Evolutionary conservation across 1,140 invertebrate genomes (phyloP).

Genomic region (Drosophila persimilis): DNA sequence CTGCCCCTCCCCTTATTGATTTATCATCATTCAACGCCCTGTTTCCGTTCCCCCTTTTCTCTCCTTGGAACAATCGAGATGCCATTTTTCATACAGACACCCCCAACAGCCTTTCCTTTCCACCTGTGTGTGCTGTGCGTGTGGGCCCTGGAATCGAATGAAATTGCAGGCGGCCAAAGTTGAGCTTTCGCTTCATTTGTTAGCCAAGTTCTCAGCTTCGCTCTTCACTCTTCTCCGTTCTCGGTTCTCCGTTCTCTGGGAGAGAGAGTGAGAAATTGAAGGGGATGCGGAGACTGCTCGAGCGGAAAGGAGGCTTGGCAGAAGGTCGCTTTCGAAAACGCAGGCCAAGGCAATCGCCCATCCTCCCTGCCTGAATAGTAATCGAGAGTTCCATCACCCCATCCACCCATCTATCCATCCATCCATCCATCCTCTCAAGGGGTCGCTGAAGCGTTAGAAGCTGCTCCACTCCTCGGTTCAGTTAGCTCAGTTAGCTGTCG

Average conservation of each 20-base stretch:
- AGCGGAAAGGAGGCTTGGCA: constrained; percentile 32
- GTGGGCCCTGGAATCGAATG: constrained; percentile 50
- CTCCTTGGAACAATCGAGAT: constrained; percentile 35
- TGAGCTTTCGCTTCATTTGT: constrained; percentile 72
- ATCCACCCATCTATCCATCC: not conserved
- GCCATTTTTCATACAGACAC: constrained; percentile 65
- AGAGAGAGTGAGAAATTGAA: constrained; percentile 28
- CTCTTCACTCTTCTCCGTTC: no score
- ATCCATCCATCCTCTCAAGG: not conserved
- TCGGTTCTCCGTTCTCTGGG: no score
- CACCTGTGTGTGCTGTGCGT: constrained; percentile 34
- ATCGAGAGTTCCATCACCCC: constrained; percentile 19
- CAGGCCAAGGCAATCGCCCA: constrained; percentile 42
- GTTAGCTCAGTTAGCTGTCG: constrained; percentile 26
- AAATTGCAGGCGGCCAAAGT: constrained; percentile 57
- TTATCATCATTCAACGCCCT: constrained; percentile 43
- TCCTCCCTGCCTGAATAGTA: constrained; percentile 26
- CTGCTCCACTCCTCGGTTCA: constrained; percentile 5
- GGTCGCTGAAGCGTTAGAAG: not conserved
- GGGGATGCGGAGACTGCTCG: constrained; percentile 34
- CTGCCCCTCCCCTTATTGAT: constrained; percentile 47
- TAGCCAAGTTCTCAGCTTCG: constrained; percentile 45
- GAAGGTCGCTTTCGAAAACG: constrained; percentile 40
- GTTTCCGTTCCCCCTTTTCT: not conserved
- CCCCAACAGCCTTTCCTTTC: constrained; percentile 1